phyloP scores from a whole-genome alignment of 2,113 vertebrate genomes.

The Oryzias melastigma region DNA sequence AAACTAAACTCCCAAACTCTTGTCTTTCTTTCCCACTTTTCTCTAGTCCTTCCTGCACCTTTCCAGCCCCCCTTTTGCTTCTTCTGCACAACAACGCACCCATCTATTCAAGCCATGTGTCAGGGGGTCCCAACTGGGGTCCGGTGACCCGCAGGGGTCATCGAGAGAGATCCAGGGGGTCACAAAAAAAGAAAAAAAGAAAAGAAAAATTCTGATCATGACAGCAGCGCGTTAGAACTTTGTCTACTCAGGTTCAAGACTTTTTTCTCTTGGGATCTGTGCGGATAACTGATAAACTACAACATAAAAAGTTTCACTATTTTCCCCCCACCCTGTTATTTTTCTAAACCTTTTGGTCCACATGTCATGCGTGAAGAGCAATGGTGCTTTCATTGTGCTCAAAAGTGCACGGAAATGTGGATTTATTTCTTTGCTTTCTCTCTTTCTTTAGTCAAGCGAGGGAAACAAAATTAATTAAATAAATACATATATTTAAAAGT shows the following conservation, averaged over 20 bases:
- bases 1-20: constrained; percentile 7
- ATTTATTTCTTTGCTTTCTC: no score
- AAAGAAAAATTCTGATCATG: not conserved
- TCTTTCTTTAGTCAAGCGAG: no score
- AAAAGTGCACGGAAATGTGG: no score
- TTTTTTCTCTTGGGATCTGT: no score
- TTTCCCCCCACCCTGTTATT: no score
- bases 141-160: constrained; percentile 50
- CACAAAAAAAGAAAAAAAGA: constrained; percentile 11
- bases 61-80: constrained; percentile 8
- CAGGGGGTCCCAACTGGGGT: constrained; percentile 38
- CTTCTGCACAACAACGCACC: constrained; percentile 39
- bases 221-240: not conserved
- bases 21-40: not conserved
- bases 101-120: constrained; percentile 52
- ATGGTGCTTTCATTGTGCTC: no score
- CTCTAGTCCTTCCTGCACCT: constrained; percentile 1
- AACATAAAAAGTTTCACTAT: no score
- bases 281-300: no score
- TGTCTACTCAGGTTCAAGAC: not conserved
- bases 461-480: no score
- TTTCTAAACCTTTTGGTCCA: no score
- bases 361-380: no score
- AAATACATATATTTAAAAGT: no score
- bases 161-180: constrained; percentile 8